A percentile compares a stretch with the other conserved stretches of the same genome.
Evolutionary conservation across 2,888 invertebrate genomes (phyloP).

Genomic region (Pharmacophagus antenor): DNA sequence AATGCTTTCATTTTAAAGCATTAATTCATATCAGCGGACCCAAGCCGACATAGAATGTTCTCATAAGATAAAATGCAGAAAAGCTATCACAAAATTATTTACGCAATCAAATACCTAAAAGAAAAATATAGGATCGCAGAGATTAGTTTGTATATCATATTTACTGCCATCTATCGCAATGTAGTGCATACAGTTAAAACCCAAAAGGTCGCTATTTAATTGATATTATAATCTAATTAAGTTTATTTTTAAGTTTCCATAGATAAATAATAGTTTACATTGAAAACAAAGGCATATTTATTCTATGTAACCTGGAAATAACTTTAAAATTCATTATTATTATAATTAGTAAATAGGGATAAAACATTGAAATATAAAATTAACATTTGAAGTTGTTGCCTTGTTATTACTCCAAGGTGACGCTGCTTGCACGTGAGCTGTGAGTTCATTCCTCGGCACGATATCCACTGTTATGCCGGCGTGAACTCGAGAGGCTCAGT

Average conservation of each 20-base stretch:
- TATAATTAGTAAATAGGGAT: not conserved
- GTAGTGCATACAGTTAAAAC: not conserved
- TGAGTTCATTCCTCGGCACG: constrained; percentile 46
- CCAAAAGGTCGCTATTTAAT: not conserved
- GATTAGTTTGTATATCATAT: not conserved
- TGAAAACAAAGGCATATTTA: no score
- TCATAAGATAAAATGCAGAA: no score
- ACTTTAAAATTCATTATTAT: no score
- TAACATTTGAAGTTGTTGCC: constrained; percentile 16
- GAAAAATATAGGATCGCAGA: not conserved
- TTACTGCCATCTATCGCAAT: not conserved
- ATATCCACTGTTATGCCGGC: constrained; percentile 50
- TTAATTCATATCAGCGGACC: no score
- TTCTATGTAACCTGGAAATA: no score
- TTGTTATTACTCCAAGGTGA: constrained; percentile 32
- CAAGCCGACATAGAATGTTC: no score
- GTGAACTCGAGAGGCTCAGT: constrained; percentile 72
- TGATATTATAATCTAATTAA: no score
- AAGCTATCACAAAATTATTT: no score
- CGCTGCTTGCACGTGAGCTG: constrained; percentile 36
- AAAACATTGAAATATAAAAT: constrained; percentile 6
- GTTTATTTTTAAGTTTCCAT: no score
- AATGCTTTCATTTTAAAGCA: no score
- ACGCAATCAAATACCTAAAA: no score
- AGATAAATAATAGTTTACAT: no score